phyloP scores from a whole-genome alignment of 1,140 invertebrate genomes.

The Idris sp. region DNA sequence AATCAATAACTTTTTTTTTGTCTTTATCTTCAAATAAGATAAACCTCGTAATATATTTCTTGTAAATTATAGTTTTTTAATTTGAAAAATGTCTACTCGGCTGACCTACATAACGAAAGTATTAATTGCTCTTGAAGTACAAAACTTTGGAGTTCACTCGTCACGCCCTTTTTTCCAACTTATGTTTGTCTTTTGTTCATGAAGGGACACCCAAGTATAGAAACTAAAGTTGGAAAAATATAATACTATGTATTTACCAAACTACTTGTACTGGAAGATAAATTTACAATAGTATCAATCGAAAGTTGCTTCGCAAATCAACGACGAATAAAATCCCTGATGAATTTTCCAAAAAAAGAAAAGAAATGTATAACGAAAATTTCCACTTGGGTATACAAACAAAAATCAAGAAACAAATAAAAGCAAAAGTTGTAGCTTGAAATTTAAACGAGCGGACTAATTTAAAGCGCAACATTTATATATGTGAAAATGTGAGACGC shows the following conservation, averaged over 20 bases:
- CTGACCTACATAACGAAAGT: constrained; percentile 36
- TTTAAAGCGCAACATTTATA: constrained; percentile 50
- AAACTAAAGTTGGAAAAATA: constrained; percentile 6
- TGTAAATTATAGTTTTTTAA: constrained; percentile 29
- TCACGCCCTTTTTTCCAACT: constrained; percentile 14
- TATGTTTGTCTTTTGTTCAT: constrained; percentile 35
- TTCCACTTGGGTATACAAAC: constrained; percentile 42
- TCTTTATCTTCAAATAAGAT: no score
- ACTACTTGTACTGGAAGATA: constrained; percentile 10
- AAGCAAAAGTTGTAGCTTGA: constrained; percentile 36
- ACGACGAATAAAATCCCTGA: background rate
- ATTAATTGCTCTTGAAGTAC: constrained; percentile 47
- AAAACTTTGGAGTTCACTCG: constrained; percentile 42
- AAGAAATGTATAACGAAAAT: no score
- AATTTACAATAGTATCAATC: constrained; percentile 17
- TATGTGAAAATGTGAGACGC: constrained; percentile 49
- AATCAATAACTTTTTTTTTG: no score
- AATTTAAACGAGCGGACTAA: constrained; percentile 33
- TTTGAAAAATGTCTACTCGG: constrained; percentile 32
- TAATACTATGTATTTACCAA: constrained; percentile 22
- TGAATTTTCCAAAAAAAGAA: background rate
- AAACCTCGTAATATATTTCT: constrained; percentile 33
- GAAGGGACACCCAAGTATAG: constrained; percentile 6
- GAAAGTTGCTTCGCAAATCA: background rate
- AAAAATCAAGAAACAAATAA: constrained; percentile 15